Conservation (phyloP, 2,888 invertebrate species). For the Cryptus armator region DNA sequence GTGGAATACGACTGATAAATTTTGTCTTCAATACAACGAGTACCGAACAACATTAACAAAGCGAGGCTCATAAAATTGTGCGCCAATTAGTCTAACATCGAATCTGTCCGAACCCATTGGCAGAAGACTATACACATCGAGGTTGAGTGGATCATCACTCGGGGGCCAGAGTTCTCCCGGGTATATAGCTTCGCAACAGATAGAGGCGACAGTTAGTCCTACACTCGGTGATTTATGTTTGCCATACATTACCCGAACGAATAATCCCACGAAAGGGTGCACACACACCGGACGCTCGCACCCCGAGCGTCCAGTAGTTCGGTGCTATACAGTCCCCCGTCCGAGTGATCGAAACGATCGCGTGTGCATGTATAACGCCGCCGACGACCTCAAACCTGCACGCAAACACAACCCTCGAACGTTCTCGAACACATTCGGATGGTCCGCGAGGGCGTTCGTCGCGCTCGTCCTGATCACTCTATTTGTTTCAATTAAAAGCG, state of each 20-base stretch:
- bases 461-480: conserved; percentile 79
- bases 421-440: conserved; percentile 31
- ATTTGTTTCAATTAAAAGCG: conserved; percentile 83
- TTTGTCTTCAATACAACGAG: neutral
- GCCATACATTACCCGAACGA: conserved; percentile 83
- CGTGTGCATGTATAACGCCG: conserved; percentile 46
- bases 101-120: conserved; percentile 6
- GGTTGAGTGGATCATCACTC: conserved; percentile 50
- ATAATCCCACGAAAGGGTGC: conserved; percentile 84
- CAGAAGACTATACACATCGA: conserved; percentile 19
- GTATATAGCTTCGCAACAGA: conserved; percentile 23
- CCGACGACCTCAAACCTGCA: conserved; percentile 54
- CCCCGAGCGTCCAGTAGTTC: conserved; percentile 55
- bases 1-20: neutral
- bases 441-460: conserved; percentile 51
- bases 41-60: neutral
- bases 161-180: conserved; percentile 54
- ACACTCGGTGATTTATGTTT: conserved; percentile 72
- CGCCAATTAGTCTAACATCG: conserved; percentile 39
- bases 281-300: conserved; percentile 71
- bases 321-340: conserved; percentile 44
- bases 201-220: conserved; percentile 56
- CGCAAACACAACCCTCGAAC: conserved; percentile 42
- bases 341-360: conserved; percentile 57
- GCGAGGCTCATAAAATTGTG: conserved; percentile 10